Evolutionary conservation across 2,113 vertebrate genomes (phyloP), one percentile per base, ranked within the genome.

Genomic region (Spea multiplicata): DNA sequence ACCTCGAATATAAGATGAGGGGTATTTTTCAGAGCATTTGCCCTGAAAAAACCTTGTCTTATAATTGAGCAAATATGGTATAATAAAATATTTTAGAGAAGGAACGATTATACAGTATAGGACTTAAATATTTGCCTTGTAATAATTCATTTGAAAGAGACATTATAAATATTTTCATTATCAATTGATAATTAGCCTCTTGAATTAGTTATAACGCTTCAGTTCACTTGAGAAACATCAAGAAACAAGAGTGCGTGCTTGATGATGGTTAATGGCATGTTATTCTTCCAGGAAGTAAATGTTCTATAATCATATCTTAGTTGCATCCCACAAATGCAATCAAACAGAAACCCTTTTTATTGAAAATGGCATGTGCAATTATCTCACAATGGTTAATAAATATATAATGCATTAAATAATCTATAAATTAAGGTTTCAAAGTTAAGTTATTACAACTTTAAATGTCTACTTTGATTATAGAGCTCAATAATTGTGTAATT

Each of bases 161-260:
- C 53, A 49, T 84, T 4, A 59, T 75, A 81, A 78, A 77, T 82
- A 79, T 84, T 84, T 81, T 82, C 46, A 79, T 85, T 86, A 81
- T 83, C 50, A 84, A 9, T 76, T 83, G 13, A 73, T 87, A 83
- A 86, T 85, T 80, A 84, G 46, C 78, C 64, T 47, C 78, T 46
- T 83, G 59, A 85, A 82, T 59, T 83, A 80, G 57, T 72, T 89
- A 83, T 84, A 84, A 87, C 73, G 80, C 86, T 87, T 88, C 80
- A 93, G 86, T 86, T 84, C 87, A 85, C 88, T 93, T 89, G 85
- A 93, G 88, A 90, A 93, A 48, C 90, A 93, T 90, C 81, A 94
- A 89, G 84, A 88, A 86, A 84, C 82, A 88, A 90, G 88, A 85
- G 85, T 89, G 90, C 86, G 86, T 86, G 85, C 88, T 86, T 93